Evolutionary conservation across 92 coral and sea anemone species (phyloP).

Genomic region (Umimayanthus chanpuru): DNA sequence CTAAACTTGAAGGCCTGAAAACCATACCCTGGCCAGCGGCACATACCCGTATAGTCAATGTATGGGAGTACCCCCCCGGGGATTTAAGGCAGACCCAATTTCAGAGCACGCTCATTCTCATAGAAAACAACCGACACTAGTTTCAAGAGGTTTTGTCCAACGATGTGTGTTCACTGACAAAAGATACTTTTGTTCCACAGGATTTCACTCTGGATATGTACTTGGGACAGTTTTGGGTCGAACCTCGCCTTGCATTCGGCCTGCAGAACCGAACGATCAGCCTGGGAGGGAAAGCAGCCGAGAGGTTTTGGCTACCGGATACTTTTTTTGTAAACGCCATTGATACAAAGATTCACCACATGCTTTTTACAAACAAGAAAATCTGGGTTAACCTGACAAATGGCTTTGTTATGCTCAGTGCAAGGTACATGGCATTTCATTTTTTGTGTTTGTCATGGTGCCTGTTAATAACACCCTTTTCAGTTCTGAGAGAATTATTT

Average conservation of each 20-base stretch:
- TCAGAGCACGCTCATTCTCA: too few species aligned
- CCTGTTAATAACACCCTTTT: conserved; percentile 45
- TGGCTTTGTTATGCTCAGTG: conserved; percentile 92
- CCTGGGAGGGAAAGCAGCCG: conserved; percentile 85
- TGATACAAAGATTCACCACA: conserved; percentile 85
- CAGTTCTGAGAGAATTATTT: conserved; percentile 77
- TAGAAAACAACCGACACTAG: too few species aligned
- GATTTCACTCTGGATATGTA: conserved; percentile 92
- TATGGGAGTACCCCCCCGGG: too few species aligned
- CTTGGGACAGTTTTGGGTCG: conserved; percentile 97
- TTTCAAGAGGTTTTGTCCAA: too few species aligned
- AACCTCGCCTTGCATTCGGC: conserved; percentile 95
- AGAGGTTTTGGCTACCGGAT: conserved; percentile 94
- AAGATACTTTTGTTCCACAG: conserved; percentile 39
- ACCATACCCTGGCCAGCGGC: too few species aligned
- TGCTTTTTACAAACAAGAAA: conserved; percentile 90
- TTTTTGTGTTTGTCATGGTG: background rate
- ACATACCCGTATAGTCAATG: too few species aligned
- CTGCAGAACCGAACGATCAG: conserved; percentile 72
- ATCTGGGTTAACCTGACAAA: conserved; percentile 85
- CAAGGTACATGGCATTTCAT: conserved; percentile 60
- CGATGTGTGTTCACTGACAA: background rate
- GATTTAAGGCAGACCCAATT: too few species aligned
- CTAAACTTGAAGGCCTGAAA: too few species aligned
- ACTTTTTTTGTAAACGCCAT: conserved; percentile 94